Evolutionary conservation across 2,113 vertebrate species (phyloP).

Genomic region (Platysternon megacephalum): DNA sequence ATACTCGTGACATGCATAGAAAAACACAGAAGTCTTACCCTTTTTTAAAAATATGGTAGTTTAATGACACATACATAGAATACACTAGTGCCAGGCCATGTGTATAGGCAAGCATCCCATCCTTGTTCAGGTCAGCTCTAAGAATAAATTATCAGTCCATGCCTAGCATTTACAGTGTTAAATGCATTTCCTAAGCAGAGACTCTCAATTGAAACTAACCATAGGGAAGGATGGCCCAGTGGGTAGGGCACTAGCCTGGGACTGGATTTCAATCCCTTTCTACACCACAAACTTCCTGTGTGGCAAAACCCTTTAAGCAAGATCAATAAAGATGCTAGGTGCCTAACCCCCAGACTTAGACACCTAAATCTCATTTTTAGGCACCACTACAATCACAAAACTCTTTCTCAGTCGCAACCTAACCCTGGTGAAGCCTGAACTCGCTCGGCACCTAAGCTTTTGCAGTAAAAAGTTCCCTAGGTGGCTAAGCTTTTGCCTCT

Average conservation of each 20-base stretch:
- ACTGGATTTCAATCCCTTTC: background rate
- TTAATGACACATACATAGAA: background rate
- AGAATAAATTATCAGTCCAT: conserved; percentile 7
- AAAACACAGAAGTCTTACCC: background rate
- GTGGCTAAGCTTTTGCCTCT: background rate
- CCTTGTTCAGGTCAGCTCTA: background rate
- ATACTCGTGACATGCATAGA: background rate
- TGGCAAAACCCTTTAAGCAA: background rate
- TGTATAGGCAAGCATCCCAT: background rate
- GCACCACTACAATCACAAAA: background rate
- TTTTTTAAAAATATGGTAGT: background rate
- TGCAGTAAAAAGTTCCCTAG: background rate
- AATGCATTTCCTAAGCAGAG: background rate
- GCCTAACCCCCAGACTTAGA: too few species aligned
- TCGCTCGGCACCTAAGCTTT: background rate
- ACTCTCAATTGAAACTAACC: background rate
- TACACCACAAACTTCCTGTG: background rate
- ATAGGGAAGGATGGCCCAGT: background rate
- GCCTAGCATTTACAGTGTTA: background rate
- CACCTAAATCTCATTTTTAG: background rate
- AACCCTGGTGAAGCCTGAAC: background rate
- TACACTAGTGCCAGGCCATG: background rate
- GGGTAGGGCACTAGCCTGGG: background rate
- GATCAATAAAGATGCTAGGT: background rate
- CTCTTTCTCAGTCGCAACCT: background rate